Percentiles rank a stretch among this genome's conserved stretches.
These are phyloP conservation scores for Bothrops jararaca DNA, from an alignment of 2,113 vertebrate genomes.

Conservation along the genomic window DNA sequence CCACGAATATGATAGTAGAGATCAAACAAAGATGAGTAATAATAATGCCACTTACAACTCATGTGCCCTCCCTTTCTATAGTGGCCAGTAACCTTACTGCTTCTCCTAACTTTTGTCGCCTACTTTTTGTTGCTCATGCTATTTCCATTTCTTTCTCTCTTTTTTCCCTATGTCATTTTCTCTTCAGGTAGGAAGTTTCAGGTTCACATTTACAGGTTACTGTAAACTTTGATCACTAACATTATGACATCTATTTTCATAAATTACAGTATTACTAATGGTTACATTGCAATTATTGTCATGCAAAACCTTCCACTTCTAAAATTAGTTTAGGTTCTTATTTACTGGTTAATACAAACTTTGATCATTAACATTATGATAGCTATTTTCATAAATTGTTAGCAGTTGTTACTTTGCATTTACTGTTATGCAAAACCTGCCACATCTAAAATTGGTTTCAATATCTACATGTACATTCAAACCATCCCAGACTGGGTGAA, in stretches of 20 bases:
- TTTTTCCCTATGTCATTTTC: background rate
- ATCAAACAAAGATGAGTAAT: background rate
- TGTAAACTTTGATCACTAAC: background rate
- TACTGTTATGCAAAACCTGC: constrained; percentile 12
- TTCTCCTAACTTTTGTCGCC: background rate
- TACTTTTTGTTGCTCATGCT: background rate
- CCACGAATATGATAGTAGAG: background rate
- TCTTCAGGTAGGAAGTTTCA: background rate
- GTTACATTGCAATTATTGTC: constrained; percentile 8
- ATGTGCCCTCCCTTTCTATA: background rate
- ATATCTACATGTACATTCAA: background rate
- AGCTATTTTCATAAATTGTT: constrained; percentile 16
- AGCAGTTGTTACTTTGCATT: background rate
- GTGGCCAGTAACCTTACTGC: background rate
- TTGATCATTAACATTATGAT: background rate
- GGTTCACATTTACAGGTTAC: background rate
- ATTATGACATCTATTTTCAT: constrained; percentile 6
- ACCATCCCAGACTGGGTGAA: constrained; percentile 22
- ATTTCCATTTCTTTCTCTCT: background rate
- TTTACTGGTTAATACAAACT: background rate
- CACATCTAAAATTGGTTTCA: constrained; percentile 20
- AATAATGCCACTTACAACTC: background rate
- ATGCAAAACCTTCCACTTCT: constrained; percentile 15
- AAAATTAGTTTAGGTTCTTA: constrained; percentile 12
- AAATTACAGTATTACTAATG: background rate